Evolutionary conservation across 2,797 vertebrate genomes (phyloP), one percentile per base, ranked within the genome.

Genomic region (Micropoecilia bifurca): DNA sequence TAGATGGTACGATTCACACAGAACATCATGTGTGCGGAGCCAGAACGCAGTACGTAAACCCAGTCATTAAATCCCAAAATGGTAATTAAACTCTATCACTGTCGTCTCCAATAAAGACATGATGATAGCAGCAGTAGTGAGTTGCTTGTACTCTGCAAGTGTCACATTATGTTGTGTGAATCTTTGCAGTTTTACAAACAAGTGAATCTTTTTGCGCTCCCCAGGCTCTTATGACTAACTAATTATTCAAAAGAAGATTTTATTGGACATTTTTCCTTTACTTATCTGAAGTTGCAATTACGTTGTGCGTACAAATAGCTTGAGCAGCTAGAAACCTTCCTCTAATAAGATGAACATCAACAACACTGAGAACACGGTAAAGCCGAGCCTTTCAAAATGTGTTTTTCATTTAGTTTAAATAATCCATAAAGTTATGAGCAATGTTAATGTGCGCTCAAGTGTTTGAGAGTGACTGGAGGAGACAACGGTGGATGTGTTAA

Each of bases 121-220:
- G 80, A 41, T 87, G 74, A 80, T 73, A 61, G 73, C 89, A 88
- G 79, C 82, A 81, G 78, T 82, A 80, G 46, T 76, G 73, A 78
- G 63, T 89, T 89, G 85, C 82, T 83, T 89, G 87, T 83, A 68
- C 82, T 86, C 68, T 82, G 63, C 75, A 85, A 89, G 80, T 81
- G 85, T n/a, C 80, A 88, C 88, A 93, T 90, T 91, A 87, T 90
- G 92, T 87, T 88, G 88, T 90, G 89, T 90, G 89, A 91, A 92
- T 90, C 74, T 91, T 87, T 89, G 89, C 87, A 87, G 90, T 88
- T 90, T 85, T 87, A 80, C 71, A 63, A 85, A 80, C 83, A 84
- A 89, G 80, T 82, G 28, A 20, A 16, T 36, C 73, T 73, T 82
- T 76, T 72, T 76, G 61, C 39, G 1, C 74, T 48, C n/a, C 77